Conservation (phyloP, 2,888 invertebrate species). For the Ditylenchus weischeri region DNA sequence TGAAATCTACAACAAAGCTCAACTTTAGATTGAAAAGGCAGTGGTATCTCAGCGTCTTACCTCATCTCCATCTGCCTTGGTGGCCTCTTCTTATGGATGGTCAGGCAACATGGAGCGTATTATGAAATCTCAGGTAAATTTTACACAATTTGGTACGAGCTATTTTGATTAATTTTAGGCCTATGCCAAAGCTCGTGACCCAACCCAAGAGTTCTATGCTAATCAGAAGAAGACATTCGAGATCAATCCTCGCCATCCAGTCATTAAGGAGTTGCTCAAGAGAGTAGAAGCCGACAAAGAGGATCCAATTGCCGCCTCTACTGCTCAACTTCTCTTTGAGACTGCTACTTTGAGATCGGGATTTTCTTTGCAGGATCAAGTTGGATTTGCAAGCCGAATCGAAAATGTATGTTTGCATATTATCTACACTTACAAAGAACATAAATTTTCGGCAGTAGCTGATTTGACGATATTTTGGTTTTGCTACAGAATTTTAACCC, state of each 20-base stretch:
- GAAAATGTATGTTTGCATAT: conserved; percentile 67
- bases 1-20: background rate
- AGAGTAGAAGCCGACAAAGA: conserved; percentile 23
- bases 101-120: conserved; percentile 98
- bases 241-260: conserved; percentile 93
- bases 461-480: no score
- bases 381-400: conserved; percentile 82
- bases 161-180: conserved; percentile 63
- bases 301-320: conserved; percentile 72
- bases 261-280: conserved; percentile 81
- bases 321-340: conserved; percentile 83
- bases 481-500: no score
- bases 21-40: conserved; percentile 69
- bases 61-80: conserved; percentile 89
- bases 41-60: conserved; percentile 80
- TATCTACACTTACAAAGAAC: background rate
- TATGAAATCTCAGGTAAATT: conserved; percentile 69
- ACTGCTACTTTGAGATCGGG: conserved; percentile 90
- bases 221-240: conserved; percentile 94
- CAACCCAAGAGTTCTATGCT: conserved; percentile 73
- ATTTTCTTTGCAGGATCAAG: conserved; percentile 77
- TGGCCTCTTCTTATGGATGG: conserved; percentile 95
- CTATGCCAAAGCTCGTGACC: conserved; percentile 89
- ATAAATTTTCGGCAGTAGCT: background rate
- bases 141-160: no score